Base-by-base conservation (phyloP, 2,888 invertebrate species). In the Odiellus spinosus region DNA sequence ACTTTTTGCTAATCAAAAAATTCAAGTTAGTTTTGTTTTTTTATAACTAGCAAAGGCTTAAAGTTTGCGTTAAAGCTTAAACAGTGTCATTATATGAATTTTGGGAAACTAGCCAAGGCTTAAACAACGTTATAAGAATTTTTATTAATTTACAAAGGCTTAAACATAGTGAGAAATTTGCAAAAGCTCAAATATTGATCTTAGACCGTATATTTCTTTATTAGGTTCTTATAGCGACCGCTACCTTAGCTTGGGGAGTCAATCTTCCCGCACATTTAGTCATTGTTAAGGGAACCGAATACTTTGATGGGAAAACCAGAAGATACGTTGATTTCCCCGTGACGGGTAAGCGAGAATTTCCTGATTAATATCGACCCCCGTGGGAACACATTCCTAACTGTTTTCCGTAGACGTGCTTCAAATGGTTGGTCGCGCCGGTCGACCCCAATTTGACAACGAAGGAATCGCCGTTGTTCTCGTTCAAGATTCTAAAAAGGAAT, bases 271-370 rank as follows among this genome's bases (percentile, higher is more conserved):
- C 98, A 0, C 95, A 96, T 67, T 68, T 95, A 43, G 95, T 99
- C 0, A 82, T 98, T n/a, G 80, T 99, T 56, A 98, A 98, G 67
- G 93, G 96, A 49, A 99, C 98, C 0, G 98, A 99, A 67, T 99
- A 88, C 67, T 99, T 82, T 64, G 98, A 99, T 66, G 95, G 93
- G 1, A 95, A 96, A 65, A 78, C 79, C 21, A 85, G 88, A 63
- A 77, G 93, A 57, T 99, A 99, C 67, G 88, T 96, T 10, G 98
- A 99, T 63, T 98, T 98, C 83, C 98, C 98, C 1, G 95, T 99
- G 43, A 99, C 98, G 1, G 72, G 71, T 70, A 53, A 38, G 45
- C 33, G 20, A 26, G 12, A 19, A 36, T 11, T 17, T 41, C 14
- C n/a, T 26, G 5, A 6, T 26, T 6, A 8, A 4, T 8, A 26